Conservation (phyloP, 2,888 invertebrate genomes). For the Apotomis turbidana region DNA sequence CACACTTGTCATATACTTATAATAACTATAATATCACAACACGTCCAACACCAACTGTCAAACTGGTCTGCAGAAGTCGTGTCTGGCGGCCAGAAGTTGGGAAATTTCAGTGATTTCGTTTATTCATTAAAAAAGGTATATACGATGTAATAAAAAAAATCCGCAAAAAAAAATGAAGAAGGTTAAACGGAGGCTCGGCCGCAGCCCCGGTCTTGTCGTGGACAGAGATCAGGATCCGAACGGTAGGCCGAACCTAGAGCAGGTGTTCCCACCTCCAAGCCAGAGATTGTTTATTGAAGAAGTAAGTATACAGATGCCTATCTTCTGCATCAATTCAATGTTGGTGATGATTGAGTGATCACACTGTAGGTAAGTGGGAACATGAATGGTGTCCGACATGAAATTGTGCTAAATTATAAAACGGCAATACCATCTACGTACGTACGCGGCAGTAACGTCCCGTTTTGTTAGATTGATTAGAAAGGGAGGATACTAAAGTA, state of each 20-base stretch:
- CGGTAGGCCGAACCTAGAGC: neutral
- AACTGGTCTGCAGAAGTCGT: neutral
- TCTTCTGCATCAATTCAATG: neutral
- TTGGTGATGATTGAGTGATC: no score
- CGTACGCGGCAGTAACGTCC: no score
- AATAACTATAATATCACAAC: no score
- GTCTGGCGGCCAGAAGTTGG: neutral
- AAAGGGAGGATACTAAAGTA: no score
- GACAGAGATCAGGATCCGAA: neutral
- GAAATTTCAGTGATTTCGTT: neutral
- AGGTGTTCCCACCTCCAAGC: constrained; percentile 2
- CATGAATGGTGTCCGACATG: no score
- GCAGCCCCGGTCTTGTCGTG: neutral
- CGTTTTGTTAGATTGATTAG: no score
- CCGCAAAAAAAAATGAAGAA: constrained; percentile 9
- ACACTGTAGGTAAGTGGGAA: no score
- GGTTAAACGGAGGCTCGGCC: constrained; percentile 19
- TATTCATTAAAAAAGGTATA: neutral
- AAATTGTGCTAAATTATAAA: no score
- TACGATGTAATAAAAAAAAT: constrained; percentile 19
- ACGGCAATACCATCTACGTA: no score
- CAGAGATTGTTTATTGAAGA: neutral
- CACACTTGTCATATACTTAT: no score
- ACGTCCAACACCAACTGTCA: no score
- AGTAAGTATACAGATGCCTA: neutral